Conservation (phyloP, 2,888 invertebrate genomes). For the Coremacera marginata region DNA sequence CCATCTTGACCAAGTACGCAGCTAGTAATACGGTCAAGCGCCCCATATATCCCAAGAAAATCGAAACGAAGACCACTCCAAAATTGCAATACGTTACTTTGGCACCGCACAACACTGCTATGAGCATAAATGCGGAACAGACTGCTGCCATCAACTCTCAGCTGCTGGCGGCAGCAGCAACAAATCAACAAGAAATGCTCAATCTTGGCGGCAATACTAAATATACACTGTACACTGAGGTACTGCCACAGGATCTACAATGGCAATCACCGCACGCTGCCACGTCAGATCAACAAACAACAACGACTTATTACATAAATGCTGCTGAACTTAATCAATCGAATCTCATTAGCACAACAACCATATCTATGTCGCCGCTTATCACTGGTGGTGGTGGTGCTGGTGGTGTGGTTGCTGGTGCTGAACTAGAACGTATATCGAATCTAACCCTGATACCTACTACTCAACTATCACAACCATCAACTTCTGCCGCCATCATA, state of each 20-base stretch:
- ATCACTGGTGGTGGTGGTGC: neutral
- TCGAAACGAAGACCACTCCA: neutral
- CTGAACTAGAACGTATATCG: neutral
- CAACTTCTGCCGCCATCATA: slow-evolving; percentile 4
- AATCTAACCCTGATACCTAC: slow-evolving; percentile 11
- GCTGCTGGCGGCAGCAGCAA: neutral
- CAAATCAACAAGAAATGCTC: neutral
- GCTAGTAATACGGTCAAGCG: neutral
- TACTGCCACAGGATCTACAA: slow-evolving; percentile 36
- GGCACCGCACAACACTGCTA: neutral
- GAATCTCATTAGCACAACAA: slow-evolving; percentile 42
- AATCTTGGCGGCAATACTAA: neutral
- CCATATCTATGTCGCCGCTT: slow-evolving; percentile 18
- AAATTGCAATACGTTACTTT: neutral
- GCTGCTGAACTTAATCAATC: slow-evolving; percentile 56
- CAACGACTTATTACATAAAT: slow-evolving; percentile 57
- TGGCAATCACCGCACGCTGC: slow-evolving; percentile 31
- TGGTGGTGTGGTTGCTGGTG: neutral
- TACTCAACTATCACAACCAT: slow-evolving; percentile 35
- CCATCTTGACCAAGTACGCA: neutral
- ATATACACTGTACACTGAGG: slow-evolving; percentile 14
- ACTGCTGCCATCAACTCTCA: neutral
- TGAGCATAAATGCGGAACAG: neutral
- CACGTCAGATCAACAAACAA: slow-evolving; percentile 26
- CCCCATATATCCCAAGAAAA: neutral